Evolutionary conservation across 1,140 invertebrate species (phyloP), one percentile per base, ranked within the genome.

Genomic region (Geopemphigus sp.): DNA sequence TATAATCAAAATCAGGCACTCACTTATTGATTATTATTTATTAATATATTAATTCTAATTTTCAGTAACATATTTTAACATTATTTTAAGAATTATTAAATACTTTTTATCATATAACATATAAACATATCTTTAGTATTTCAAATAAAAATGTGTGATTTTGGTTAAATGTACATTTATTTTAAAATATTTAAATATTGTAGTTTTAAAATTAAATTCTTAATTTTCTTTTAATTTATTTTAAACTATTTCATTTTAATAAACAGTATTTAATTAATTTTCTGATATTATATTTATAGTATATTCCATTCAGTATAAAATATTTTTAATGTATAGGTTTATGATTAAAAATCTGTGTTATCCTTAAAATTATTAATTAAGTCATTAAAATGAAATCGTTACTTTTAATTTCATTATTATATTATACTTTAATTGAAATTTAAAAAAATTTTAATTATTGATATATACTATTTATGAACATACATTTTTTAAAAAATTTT

Each of bases 61-160:
- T 32, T 19, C 26, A 32, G 26, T 63, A 63, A 63, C 61, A 63
- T 63, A 63, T 45, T 66, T 64, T 66, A 66, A 66, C 32, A 39
- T 14, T 66, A 66, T 66, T 66, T 66, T 39, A 66, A 12, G 63
- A 29, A 17, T 39, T 66, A 45, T 22, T 12, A 22, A 66, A 66
- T 66, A 39, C 29, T 29, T 61, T 61, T n/a, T 12, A 39, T n/a
- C 39, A n/a, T 12, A 66, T 5, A 11, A 19, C 14, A n/a, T 66
- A 4, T 66, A 66, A 32, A 63, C 26, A 63, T 63, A 29, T 63
- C 10, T 63, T 39, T 39, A n/a, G 19, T 64, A 66, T 64, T 64
- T 39, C 10, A 11, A 1, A n/a, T 14, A 68, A 68, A 50, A 19
- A 50, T 68, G 66, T 50, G 17, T 50, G 15, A 14, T 68, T 8